Conservation (phyloP, 2,113 vertebrate species). For the Spilogale gracilis region DNA sequence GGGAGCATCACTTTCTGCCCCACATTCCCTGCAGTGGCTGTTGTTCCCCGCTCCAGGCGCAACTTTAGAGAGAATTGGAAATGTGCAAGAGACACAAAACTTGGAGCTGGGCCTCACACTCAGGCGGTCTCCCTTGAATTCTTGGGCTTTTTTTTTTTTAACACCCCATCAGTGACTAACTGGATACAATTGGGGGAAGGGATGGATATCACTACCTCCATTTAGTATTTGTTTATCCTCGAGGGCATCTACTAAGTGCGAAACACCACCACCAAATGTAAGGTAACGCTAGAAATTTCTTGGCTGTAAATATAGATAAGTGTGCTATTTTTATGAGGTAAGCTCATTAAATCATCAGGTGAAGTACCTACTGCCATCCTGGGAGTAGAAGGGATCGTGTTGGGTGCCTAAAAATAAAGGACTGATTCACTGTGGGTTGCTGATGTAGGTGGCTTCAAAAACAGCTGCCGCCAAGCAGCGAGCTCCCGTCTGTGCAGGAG, state of each 20-base stretch:
- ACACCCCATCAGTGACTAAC: neutral
- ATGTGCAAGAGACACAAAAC: neutral
- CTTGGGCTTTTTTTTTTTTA: neutral
- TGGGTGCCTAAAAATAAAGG: slow-evolving; percentile 56
- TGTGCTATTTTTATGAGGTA: slow-evolving; percentile 48
- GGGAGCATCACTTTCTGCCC: neutral
- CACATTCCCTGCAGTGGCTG: neutral
- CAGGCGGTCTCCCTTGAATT: neutral
- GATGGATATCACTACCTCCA: too few species aligned
- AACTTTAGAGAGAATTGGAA: neutral
- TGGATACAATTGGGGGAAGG: neutral
- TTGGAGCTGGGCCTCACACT: neutral
- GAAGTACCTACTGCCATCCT: neutral
- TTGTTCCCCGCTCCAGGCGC: neutral
- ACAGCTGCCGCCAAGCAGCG: slow-evolving; percentile 14
- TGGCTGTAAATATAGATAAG: slow-evolving; percentile 64
- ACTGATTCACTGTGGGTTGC: slow-evolving; percentile 59
- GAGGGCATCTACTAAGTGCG: slow-evolving; percentile 18
- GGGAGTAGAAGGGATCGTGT: slow-evolving; percentile 36
- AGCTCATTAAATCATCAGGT: slow-evolving; percentile 64
- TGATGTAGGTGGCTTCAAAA: slow-evolving; percentile 42
- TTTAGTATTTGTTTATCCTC: neutral
- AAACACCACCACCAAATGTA: neutral
- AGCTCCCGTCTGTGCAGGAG: neutral
- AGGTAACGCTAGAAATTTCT: slow-evolving; percentile 33